Evolutionary conservation across 2,113 vertebrate genomes (phyloP), one percentile per base, ranked within the genome.

Genomic region (Erythrolamprus reginae): DNA sequence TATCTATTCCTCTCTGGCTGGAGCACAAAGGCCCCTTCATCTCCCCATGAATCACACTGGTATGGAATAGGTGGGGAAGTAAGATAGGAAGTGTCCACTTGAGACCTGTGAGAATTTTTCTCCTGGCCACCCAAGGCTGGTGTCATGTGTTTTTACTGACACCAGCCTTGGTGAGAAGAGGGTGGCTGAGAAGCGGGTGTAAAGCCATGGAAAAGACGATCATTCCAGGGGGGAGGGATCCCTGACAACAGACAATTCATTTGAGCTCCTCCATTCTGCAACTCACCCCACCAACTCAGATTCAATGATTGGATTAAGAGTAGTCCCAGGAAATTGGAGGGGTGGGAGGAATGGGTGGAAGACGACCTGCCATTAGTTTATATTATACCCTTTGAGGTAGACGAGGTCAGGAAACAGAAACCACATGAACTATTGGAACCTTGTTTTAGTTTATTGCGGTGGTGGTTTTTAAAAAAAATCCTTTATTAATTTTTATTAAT

Each of bases 21-120:
- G 33, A 87, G 65, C 84, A 87, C 90, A 90, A 90, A 90, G 85
- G 51, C 10, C 23, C 61, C 90, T 87, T 90, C 61, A 87, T 90
- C 61, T 90, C 50, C 84, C 65, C 82, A 86, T 82, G 51, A 82
- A 82, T 82, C 65, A 90, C 33, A 38, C 51, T 47, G 42, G 58
- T 33, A 47, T 77, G 38, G 38, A 52, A 82, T 82, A 26, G 5
- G 84, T 47, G 84, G 17, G 82, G 53, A 89, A 55, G 26, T 5
- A 23, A 53, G 50, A 45, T 48, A 42, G 38, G 70, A 77, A 23
- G 21, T 65, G 12, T 82, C 87, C 61, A 90, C 65, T 45, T 90
- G 90, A 86, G 48, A 82, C 85, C 15, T 87, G 85, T 90, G 90
- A 90, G 84, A 90, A 90, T 82, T 42, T 82, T 82, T 82, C 38